A percentile compares a stretch with the other conserved stretches of the same genome.
These are phyloP conservation scores for Philypnodon macrostomus DNA, from an alignment of 2,797 vertebrate genomes.

Conservation along the genomic window DNA sequence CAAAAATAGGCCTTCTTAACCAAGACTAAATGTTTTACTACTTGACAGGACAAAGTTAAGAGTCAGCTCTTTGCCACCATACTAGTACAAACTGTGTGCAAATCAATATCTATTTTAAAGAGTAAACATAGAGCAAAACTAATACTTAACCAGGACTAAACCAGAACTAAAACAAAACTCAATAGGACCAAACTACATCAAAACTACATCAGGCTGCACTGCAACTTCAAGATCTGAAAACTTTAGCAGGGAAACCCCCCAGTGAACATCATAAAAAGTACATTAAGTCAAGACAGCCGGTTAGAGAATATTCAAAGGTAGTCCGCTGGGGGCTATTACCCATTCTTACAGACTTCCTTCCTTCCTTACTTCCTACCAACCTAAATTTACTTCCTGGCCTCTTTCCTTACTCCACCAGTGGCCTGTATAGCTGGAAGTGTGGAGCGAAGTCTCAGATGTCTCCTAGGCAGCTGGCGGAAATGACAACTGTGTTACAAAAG, in stretches of 20 bases:
- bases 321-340: slow-evolving; percentile 15
- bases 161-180: too few species aligned
- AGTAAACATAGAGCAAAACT: too few species aligned
- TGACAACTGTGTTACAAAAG: slow-evolving; percentile 53
- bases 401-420: slow-evolving; percentile 35
- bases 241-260: slow-evolving; percentile 33
- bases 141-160: too few species aligned
- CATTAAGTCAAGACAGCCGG: slow-evolving; percentile 22
- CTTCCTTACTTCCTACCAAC: slow-evolving; percentile 57
- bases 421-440: slow-evolving; percentile 24
- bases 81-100: too few species aligned
- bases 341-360: slow-evolving; percentile 39
- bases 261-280: slow-evolving; percentile 15
- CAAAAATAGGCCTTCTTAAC: too few species aligned
- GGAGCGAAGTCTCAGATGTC: slow-evolving; percentile 25
- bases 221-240: too few species aligned
- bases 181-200: too few species aligned
- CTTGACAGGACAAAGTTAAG: too few species aligned
- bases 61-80: too few species aligned
- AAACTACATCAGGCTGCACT: too few species aligned
- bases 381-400: slow-evolving; percentile 49
- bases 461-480: slow-evolving; percentile 64
- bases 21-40: too few species aligned
- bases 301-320: slow-evolving; percentile 31
- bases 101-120: too few species aligned